These are phyloP conservation scores for Schizothorax lantsangensis DNA, from an alignment of 2,797 vertebrate genomes.

Conservation along the genomic window DNA sequence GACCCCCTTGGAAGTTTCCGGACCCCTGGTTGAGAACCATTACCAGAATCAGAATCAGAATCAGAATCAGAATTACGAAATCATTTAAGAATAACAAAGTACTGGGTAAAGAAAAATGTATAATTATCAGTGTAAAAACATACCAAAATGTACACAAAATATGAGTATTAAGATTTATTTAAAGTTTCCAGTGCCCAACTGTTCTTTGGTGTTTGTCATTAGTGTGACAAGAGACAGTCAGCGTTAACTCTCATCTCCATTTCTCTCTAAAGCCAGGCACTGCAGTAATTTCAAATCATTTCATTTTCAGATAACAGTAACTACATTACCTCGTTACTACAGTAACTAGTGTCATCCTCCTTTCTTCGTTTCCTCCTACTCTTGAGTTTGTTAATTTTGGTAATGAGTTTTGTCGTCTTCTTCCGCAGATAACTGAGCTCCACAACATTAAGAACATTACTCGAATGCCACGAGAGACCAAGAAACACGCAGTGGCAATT, in stretches of 20 bases:
- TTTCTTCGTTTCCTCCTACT: constrained; percentile 25
- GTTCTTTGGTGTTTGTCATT: constrained; percentile 9
- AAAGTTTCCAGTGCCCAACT: not conserved
- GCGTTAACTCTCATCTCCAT: not conserved
- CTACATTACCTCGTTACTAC: constrained; percentile 13
- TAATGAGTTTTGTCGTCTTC: constrained; percentile 71
- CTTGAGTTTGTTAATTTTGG: constrained; percentile 51
- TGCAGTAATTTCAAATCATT: constrained; percentile 35
- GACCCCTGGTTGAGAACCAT: not conserved
- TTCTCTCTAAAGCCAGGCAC: constrained; percentile 2
- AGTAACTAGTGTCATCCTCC: constrained; percentile 11
- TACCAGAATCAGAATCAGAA: no score
- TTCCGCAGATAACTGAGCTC: constrained; percentile 94
- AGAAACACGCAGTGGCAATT: constrained; percentile 98
- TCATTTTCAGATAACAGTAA: constrained; percentile 35
- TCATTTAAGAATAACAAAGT: not conserved
- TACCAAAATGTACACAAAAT: not conserved
- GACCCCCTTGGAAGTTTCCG: not conserved
- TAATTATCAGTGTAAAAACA: not conserved
- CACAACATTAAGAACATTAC: constrained; percentile 98
- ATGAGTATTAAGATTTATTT: not conserved
- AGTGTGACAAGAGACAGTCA: not conserved
- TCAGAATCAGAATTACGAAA: not conserved
- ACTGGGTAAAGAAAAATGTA: not conserved
- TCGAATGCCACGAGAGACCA: constrained; percentile 96